These are phyloP conservation scores for Drosophila ironensis DNA, from an alignment of 1,140 invertebrate species.

Conservation along the genomic window DNA sequence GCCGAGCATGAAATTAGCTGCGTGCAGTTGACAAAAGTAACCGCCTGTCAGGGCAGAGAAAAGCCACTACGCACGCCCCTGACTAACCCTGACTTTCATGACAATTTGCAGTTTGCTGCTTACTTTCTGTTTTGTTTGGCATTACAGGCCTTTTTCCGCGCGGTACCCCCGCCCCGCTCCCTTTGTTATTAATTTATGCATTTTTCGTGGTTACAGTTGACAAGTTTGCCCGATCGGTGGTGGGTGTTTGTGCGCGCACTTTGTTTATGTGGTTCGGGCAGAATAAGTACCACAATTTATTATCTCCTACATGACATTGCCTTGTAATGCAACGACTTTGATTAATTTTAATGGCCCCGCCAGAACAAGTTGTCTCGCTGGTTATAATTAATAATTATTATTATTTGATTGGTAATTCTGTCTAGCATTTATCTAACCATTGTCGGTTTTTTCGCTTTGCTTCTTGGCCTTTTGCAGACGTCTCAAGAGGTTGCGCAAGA, in stretches of 20 bases:
- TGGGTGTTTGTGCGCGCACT: slow-evolving; percentile 14
- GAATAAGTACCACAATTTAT: slow-evolving; percentile 43
- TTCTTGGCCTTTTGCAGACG: slow-evolving; percentile 52
- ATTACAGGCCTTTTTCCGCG: slow-evolving; percentile 16
- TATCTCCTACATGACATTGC: slow-evolving; percentile 50
- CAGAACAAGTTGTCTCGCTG: slow-evolving; percentile 36
- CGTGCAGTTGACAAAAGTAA: slow-evolving; percentile 42
- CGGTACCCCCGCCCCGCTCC: slow-evolving; percentile 6
- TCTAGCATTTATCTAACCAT: slow-evolving; percentile 60
- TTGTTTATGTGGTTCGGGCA: slow-evolving; percentile 25
- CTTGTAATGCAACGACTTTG: slow-evolving; percentile 58
- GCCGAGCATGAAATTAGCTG: slow-evolving; percentile 75
- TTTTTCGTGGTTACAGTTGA: slow-evolving; percentile 74
- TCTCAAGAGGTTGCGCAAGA: slow-evolving; percentile 53
- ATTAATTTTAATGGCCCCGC: slow-evolving; percentile 62
- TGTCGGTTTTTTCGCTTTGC: slow-evolving; percentile 6
- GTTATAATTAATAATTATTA: slow-evolving; percentile 45
- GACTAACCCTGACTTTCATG: slow-evolving; percentile 52
- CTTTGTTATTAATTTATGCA: slow-evolving; percentile 73
- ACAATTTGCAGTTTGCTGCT: slow-evolving; percentile 19
- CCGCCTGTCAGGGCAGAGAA: neutral
- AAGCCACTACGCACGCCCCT: neutral
- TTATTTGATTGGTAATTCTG: slow-evolving; percentile 31
- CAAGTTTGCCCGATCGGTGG: slow-evolving; percentile 40
- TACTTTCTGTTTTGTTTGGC: slow-evolving; percentile 29